Conservation (phyloP, 2,113 vertebrate genomes). For the Cromileptes altivelis region DNA sequence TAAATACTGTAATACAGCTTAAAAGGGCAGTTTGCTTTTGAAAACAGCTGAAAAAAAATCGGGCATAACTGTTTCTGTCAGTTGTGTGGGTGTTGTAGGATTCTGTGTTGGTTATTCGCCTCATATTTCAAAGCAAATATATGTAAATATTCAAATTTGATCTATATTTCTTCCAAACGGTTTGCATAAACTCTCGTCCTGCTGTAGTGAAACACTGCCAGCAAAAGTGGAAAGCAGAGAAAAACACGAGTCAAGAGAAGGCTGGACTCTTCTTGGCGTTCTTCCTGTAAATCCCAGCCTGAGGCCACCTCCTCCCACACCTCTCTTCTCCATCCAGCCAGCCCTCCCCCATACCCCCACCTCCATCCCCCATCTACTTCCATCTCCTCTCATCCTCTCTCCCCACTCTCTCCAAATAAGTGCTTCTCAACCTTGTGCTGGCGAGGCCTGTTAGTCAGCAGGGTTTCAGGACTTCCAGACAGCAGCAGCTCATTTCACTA, state of each 20-base stretch:
- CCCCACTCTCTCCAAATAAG: neutral
- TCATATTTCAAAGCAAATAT: slow-evolving; percentile 40
- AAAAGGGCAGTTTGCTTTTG: slow-evolving; percentile 27
- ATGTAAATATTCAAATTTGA: slow-evolving; percentile 48
- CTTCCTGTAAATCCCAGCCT: slow-evolving; percentile 47
- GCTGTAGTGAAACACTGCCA: slow-evolving; percentile 14
- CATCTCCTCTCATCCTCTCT: slow-evolving; percentile 24
- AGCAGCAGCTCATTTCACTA: neutral
- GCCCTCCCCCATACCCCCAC: neutral
- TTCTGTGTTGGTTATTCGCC: slow-evolving; percentile 13
- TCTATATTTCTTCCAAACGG: slow-evolving; percentile 24
- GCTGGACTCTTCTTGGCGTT: slow-evolving; percentile 29
- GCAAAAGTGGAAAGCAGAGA: slow-evolving; percentile 18
- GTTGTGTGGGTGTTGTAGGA: slow-evolving; percentile 41
- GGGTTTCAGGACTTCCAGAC: neutral
- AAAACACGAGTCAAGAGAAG: slow-evolving; percentile 29
- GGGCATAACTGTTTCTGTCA: slow-evolving; percentile 19
- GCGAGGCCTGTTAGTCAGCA: neutral
- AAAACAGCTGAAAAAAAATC: neutral
- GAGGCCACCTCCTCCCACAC: slow-evolving; percentile 46
- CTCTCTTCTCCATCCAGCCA: slow-evolving; percentile 33
- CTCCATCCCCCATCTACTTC: slow-evolving; percentile 4
- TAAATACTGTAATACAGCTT: neutral
- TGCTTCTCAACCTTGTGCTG: neutral
- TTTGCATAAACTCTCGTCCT: slow-evolving; percentile 25